phyloP scores from a whole-genome alignment of 1,140 invertebrate genomes.

The Eupristina koningsbergeri region DNA sequence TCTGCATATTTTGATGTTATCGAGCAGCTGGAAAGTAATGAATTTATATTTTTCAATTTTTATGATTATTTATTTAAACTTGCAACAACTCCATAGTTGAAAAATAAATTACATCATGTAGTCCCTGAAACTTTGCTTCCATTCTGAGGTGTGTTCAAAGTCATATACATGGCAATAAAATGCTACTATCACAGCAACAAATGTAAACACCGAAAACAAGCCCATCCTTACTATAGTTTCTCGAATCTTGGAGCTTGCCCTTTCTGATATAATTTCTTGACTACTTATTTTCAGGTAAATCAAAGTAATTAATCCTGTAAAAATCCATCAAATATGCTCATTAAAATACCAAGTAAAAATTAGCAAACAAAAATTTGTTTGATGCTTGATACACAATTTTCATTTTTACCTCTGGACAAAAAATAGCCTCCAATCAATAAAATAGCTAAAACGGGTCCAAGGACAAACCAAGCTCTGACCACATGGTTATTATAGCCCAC shows the following conservation, averaged over 20 bases:
- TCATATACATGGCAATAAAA: slow-evolving; percentile 88
- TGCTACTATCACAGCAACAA: slow-evolving; percentile 84
- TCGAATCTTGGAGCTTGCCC: slow-evolving; percentile 86
- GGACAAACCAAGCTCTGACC: slow-evolving; percentile 82
- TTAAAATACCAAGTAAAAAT: too few species aligned
- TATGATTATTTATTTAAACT: too few species aligned
- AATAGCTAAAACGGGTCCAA: slow-evolving; percentile 83
- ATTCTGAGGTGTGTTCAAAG: slow-evolving; percentile 81
- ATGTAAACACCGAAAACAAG: slow-evolving; percentile 81
- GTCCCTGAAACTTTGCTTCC: slow-evolving; percentile 82
- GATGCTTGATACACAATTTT: too few species aligned
- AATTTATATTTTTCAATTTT: slow-evolving; percentile 6
- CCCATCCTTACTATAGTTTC: slow-evolving; percentile 87
- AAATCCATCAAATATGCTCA: slow-evolving; percentile 44
- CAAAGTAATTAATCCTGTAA: slow-evolving; percentile 81
- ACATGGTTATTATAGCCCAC: slow-evolving; percentile 87
- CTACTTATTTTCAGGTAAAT: slow-evolving; percentile 85
- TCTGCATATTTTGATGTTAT: slow-evolving; percentile 74
- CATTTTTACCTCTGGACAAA: slow-evolving; percentile 79
- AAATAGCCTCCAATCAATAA: slow-evolving; percentile 85
- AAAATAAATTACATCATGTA: slow-evolving; percentile 84
- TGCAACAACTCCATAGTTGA: too few species aligned
- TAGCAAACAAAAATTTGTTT: too few species aligned
- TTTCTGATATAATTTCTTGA: slow-evolving; percentile 85
- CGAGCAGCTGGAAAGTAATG: slow-evolving; percentile 73